These are phyloP conservation scores for Ceratitis capitata DNA, from an alignment of 1,140 invertebrate species.

Conservation along the genomic window DNA sequence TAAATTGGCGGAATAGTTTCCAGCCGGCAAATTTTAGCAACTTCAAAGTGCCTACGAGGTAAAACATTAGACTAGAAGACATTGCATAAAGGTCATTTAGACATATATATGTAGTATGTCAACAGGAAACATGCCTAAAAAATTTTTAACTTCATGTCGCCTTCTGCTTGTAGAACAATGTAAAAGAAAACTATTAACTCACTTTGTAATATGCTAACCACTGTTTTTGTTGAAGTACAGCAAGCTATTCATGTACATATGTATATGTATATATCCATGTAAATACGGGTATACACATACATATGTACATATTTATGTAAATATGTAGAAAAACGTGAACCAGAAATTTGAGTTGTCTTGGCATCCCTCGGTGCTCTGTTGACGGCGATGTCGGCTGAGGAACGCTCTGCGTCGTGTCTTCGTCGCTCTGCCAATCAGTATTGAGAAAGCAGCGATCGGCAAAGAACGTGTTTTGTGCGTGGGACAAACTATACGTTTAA, in stretches of 20 bases:
- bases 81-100: not conserved
- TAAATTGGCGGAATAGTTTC: not conserved
- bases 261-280: not conserved
- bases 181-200: not conserved
- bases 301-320: not conserved
- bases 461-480: slow-evolving; percentile 1
- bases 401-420: not conserved
- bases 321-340: not conserved
- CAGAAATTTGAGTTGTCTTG: slow-evolving; percentile 11
- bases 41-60: no score
- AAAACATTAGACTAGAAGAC: no score
- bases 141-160: not conserved
- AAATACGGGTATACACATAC: not conserved
- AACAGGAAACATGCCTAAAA: not conserved
- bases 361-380: slow-evolving; percentile 8
- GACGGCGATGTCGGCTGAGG: not conserved
- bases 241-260: not conserved
- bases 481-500: not conserved
- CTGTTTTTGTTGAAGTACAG: not conserved
- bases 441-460: not conserved
- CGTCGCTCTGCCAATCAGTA: not conserved
- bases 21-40: not conserved
- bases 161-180: not conserved
- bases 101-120: not conserved
- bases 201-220: not conserved